Conservation (phyloP, 2,888 invertebrate species). For the Lithodes maja region DNA sequence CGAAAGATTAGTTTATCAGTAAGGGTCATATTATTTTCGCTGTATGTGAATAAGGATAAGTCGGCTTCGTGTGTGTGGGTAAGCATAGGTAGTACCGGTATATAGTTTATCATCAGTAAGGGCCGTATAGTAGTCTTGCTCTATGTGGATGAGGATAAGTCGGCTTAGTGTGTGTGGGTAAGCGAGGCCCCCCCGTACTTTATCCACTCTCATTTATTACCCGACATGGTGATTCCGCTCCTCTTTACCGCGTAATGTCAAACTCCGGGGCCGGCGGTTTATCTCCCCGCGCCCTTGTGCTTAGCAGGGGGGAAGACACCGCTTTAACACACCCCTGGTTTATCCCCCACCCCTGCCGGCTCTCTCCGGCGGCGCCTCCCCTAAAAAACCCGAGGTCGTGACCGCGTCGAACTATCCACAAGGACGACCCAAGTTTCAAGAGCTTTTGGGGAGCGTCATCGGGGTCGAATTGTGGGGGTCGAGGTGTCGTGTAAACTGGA, state of each 20-base stretch:
- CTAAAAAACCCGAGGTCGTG: constrained; percentile 8
- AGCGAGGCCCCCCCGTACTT: constrained; percentile 9
- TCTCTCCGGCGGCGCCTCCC: constrained; percentile 1
- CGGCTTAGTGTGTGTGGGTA: not conserved
- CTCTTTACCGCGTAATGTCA: constrained; percentile 53
- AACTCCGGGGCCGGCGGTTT: constrained; percentile 33
- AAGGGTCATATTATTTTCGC: too few species aligned
- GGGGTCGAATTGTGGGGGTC: constrained; percentile 41
- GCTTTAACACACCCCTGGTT: constrained; percentile 6
- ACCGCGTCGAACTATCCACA: constrained; percentile 14
- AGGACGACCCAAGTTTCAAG: constrained; percentile 46
- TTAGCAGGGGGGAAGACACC: constrained; percentile 36
- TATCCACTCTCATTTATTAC: constrained; percentile 53
- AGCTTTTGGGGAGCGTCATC: constrained; percentile 40
- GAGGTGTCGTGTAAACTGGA: constrained; percentile 58
- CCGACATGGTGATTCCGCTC: constrained; percentile 43
- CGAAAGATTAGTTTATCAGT: too few species aligned
- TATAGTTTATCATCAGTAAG: too few species aligned
- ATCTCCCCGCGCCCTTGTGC: constrained; percentile 47
- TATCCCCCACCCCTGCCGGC: constrained; percentile 4
- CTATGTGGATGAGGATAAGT: too few species aligned
- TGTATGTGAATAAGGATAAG: too few species aligned
- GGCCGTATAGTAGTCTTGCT: too few species aligned
- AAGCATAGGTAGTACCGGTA: not conserved
- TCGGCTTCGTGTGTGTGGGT: not conserved